Base-by-base conservation (phyloP, 2,888 invertebrate species). In the Cyclophora albipunctata region DNA sequence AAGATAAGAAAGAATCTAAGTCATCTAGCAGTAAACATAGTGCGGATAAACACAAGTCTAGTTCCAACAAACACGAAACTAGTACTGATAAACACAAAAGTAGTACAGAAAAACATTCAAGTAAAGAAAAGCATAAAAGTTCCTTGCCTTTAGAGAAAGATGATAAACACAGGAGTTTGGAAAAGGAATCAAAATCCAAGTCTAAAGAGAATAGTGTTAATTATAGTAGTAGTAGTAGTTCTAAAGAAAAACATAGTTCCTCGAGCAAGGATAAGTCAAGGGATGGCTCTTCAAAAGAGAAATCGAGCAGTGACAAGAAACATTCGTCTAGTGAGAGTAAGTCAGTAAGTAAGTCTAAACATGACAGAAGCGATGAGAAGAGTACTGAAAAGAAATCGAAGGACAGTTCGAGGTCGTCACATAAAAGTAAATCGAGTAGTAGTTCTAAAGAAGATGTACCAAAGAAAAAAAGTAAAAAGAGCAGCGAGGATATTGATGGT, bases 401-500 rank as follows among this genome's bases (percentile, higher is more conserved):
- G 56, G 72, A 78, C 60, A 81, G 72, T 57, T 78, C 81, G 34
- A 78, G 75, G 69, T 83, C 83, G 53, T 75, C 79, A 54, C 75
- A 75, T 49, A 81, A 73, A 63, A 77, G 69, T 54, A 81, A 80
- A 62, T 73, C 76, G 46, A 80, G 71, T 62, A 76, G 69, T 71
- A 81, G 78, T 66, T 69, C 73, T 49, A 81, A 81, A 62, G 87
- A 84, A 61, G 77, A 78, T 53, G 70, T 73, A 79, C 84, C 85
- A 82, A 86, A 86, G 83, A 85, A 81, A 73, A 85, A 75, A 69
- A 59, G 66, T 49, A 72, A 74, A 58, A 60, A 83, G 42, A 79
- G 87, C 45, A 85, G 81, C 55, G 91, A 52, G 6, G 59, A 91
- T 50, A 91, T 91, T 66, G 92, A 91, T 50, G 91, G 91, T 66